Base-by-base conservation (phyloP, 2,113 vertebrate species). In the Lophius piscatorius region DNA sequence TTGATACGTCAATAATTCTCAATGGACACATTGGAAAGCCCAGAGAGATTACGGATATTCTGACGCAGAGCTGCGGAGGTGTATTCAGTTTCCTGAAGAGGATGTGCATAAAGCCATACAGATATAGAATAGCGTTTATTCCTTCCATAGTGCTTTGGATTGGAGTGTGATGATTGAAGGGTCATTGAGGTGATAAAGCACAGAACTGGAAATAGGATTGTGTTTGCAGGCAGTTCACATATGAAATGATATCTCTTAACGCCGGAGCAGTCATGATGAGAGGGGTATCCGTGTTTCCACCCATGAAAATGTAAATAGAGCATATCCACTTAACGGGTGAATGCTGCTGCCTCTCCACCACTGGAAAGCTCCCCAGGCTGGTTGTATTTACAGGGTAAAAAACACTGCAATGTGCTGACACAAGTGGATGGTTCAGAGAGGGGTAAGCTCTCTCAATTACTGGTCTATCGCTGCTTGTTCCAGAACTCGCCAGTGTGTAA, bases 121-220 rank as follows among this genome's bases (percentile, higher is more conserved):
- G 36, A 60, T 3, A 9, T 11, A 44, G 63, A 69, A 59, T 52
- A 28, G 6, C 33, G 56, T n/a, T 31, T 7, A 42, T 52, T 71
- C 55, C 16, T 31, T 50, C 23, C 0, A 11, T 2, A 14, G 63
- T 41, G 11, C 54, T 63, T 70, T 3, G 56, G 49, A 45, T 8
- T n/a, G 56, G 20, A 29, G 63, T 5, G 10, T 10, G 6, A 62
- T 76, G 55, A 70, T 82, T 77, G 39, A 39, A 29, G 38, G 63
- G 71, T 72, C 69, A 75, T 79, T 33, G 36, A 79, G 81, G 69
- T 73, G 70, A 83, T 63, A 52, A 76, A 80, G 58, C 63, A 13
- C 56, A 2, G 63, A 50, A 70, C 55, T 54, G 57, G 54, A 76
- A 78, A 82, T 64, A 45, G 75, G 58, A 83, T 78, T 63, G 73